Percentiles rank a stretch among this genome's conserved stretches.
These are phyloP conservation scores for Scartelaos histophorus DNA, from an alignment of 2,113 vertebrate genomes.

Conservation along the genomic window DNA sequence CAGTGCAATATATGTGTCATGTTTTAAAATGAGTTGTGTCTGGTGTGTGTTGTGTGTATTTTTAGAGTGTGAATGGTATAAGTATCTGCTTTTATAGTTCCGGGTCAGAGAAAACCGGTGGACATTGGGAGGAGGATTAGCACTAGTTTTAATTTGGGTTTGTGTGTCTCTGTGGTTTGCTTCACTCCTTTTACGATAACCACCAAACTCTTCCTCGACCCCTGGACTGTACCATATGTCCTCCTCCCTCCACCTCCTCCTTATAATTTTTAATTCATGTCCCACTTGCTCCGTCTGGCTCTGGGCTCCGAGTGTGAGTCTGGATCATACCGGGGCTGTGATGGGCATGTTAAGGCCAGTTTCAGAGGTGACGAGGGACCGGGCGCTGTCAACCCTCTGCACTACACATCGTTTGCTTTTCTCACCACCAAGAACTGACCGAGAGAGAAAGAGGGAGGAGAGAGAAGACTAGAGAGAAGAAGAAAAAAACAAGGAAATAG, in stretches of 20 bases:
- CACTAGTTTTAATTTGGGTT: no score
- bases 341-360: slow-evolving; percentile 22
- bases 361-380: slow-evolving; percentile 24
- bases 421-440: slow-evolving; percentile 6
- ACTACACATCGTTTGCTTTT: slow-evolving; percentile 3
- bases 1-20: no score
- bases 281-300: background rate
- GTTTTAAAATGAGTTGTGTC: no score
- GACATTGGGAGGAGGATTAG: no score
- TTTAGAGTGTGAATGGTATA: no score
- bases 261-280: slow-evolving; percentile 12
- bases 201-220: background rate
- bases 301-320: slow-evolving; percentile 11
- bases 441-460: background rate
- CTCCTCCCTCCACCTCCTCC: background rate
- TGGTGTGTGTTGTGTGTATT: no score
- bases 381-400: slow-evolving; percentile 19
- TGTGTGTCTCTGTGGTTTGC: no score
- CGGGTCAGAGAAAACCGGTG: no score
- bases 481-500: no score
- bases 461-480: no score
- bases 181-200: background rate
- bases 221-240: slow-evolving; percentile 7
- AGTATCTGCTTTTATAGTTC: no score
- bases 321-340: slow-evolving; percentile 13